Base-by-base conservation (phyloP, 2,113 vertebrate genomes). In the Bambusicola thoracicus region DNA sequence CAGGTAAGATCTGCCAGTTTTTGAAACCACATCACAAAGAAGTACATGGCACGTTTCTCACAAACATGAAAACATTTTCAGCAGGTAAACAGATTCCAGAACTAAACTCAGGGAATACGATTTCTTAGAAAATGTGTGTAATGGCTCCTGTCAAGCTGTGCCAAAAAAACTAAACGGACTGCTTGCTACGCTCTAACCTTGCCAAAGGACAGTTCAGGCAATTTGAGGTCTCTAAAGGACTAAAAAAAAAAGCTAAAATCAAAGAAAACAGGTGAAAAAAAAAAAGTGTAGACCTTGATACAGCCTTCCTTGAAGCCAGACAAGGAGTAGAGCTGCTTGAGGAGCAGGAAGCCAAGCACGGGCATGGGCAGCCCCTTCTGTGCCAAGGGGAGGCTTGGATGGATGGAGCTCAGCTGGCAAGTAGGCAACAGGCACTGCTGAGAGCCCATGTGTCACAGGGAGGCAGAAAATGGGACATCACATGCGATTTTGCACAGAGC, bases 51-150 rank as follows among this genome's bases (percentile, higher is more conserved):
- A 43, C 2, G 3, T 30, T 70, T 20, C 44, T 65, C 38, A 55
- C 20, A 19, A 53, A 72, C 9, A 55, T 10, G 8, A 30, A 29
- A 51, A 10, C 5, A 5, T 18, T 90, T 74, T 51, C 8, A 85
- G 62, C 12, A 82, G 66, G 3, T 13, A 68, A 61, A 10, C n/a
- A 73, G 32, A 22, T 80, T 82, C 68, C 75, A 46, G 30, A 73
- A 65, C 20, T 77, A 70, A 6, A 16, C 4, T 25, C 3, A 18
- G 75, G 29, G 1, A 51, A 27, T 3, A 18, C 0, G 3, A 43
- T 43, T 36, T 65, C 14, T 15, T 67, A 22, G 38, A 69, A 61
- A 84, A 58, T 3, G 11, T 30, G 2, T 69, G 44, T 17, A 13
- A 51, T 2, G 6, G 20, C 40, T 81, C 53, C 72, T 87, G n/a